These are phyloP conservation scores for Plecotus auritus DNA, from an alignment of 2,113 vertebrate species.

Conservation along the genomic window DNA sequence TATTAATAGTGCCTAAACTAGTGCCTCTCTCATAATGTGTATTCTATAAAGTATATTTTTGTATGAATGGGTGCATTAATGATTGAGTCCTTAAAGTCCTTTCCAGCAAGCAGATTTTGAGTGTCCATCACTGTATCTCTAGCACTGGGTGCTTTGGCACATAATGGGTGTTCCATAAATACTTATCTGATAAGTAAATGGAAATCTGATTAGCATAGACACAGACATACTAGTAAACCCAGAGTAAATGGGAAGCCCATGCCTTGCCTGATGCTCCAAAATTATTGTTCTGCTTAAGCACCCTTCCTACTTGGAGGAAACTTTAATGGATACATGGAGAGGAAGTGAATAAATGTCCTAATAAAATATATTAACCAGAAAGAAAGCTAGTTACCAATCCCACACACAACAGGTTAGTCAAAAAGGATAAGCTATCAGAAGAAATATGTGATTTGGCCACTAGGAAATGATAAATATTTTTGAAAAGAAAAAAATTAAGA, in stretches of 20 bases:
- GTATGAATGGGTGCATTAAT: neutral
- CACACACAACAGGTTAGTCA: neutral
- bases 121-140: neutral
- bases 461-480: neutral
- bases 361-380: neutral
- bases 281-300: neutral
- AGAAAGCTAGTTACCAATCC: neutral
- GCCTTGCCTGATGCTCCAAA: neutral
- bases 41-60: neutral
- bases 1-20: neutral
- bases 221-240: neutral
- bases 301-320: neutral
- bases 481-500: neutral
- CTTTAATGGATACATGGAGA: neutral
- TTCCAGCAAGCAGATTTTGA: neutral
- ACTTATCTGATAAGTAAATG: neutral
- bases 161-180: neutral
- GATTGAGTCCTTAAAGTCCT: neutral
- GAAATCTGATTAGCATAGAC: neutral
- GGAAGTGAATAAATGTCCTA: neutral
- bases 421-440: neutral
- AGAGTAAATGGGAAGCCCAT: neutral
- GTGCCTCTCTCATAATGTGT: neutral
- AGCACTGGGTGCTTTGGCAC: neutral
- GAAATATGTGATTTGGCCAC: neutral